Evolutionary conservation across 2,113 vertebrate genomes (phyloP).

Genomic region (Hemiprocne comata): DNA sequence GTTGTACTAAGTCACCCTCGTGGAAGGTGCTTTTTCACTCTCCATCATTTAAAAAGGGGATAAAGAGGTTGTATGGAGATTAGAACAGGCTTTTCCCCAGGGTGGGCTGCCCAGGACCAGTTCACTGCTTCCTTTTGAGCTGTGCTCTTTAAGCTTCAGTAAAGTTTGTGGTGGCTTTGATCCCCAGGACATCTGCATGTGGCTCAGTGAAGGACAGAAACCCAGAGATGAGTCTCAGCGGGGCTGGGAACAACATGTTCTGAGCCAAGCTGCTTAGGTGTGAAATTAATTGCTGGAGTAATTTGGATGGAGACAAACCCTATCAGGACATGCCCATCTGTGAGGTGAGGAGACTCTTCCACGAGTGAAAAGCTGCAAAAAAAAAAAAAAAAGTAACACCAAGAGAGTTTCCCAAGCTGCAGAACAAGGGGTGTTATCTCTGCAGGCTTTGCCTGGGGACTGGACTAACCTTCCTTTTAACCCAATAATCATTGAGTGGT

Average conservation of each 20-base stretch:
- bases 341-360: not conserved
- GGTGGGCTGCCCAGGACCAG: not conserved
- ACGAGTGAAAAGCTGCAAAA: not conserved
- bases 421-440: not conserved
- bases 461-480: not conserved
- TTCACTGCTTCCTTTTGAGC: not conserved
- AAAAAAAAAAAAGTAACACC: rapidly evolving
- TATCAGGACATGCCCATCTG: not conserved
- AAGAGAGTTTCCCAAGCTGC: not conserved
- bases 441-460: not conserved
- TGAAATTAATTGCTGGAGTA: not conserved
- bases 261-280: not conserved
- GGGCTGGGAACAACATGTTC: not conserved
- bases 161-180: not conserved
- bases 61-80: not conserved
- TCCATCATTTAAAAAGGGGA: not conserved
- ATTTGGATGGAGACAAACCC: not conserved
- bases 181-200: not conserved
- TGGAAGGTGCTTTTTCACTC: not conserved
- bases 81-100: rapidly evolving
- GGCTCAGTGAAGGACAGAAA: not conserved
- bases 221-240: not conserved
- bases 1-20: not conserved
- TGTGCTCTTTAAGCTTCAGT: not conserved
- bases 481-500: not conserved